Percentiles rank a stretch among this genome's conserved stretches.
phyloP scores from a whole-genome alignment of 2,797 vertebrate genomes.

The Octomys mimax region DNA sequence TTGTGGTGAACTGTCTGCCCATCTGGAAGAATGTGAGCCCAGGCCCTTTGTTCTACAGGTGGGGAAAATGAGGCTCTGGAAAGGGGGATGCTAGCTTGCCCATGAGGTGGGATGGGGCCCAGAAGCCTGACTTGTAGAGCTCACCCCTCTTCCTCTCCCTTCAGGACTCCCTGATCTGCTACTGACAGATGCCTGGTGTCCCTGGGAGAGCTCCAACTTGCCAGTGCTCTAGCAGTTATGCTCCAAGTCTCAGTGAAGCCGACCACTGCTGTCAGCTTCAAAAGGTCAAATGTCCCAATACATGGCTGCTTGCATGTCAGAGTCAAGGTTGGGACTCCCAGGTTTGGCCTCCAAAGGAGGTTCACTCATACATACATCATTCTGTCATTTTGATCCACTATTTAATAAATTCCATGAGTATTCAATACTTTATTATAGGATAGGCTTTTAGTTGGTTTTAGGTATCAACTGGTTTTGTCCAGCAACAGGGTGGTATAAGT shows the following conservation, averaged over 20 bases:
- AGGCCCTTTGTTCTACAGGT: background rate
- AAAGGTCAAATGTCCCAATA: background rate
- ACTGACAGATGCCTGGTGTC: background rate
- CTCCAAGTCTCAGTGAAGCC: background rate
- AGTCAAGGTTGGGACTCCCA: background rate
- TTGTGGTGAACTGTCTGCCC: background rate
- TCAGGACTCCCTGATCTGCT: background rate
- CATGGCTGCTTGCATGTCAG: conserved; percentile 20
- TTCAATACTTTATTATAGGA: background rate
- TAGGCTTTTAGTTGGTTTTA: background rate
- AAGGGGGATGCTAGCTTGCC: background rate
- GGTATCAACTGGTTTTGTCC: background rate
- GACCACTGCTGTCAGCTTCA: background rate
- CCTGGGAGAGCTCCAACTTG: background rate
- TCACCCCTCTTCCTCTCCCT: background rate
- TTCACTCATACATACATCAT: background rate
- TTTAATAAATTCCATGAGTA: background rate
- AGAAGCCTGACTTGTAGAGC: background rate
- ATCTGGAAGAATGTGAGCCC: background rate
- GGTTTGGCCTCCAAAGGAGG: conserved; percentile 38
- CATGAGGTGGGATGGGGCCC: background rate
- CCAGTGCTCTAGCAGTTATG: background rate
- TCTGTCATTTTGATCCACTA: background rate
- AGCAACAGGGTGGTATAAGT: background rate
- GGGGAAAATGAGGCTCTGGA: conserved; percentile 39